Evolutionary conservation across 2,113 vertebrate species (phyloP), one percentile per base, ranked within the genome.

Genomic region (Thinocorus orbignyianus): DNA sequence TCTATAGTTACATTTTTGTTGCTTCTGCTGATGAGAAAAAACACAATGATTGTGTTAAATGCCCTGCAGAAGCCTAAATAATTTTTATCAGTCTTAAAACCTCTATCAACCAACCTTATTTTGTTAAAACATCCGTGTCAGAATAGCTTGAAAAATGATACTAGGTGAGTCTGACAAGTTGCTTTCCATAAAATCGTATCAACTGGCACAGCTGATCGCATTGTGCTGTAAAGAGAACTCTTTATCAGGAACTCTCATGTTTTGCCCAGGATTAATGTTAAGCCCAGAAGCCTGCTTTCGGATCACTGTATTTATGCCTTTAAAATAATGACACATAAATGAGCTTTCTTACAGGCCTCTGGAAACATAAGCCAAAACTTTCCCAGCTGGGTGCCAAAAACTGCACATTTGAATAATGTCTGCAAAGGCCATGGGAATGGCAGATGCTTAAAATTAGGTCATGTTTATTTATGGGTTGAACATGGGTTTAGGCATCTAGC

Each of bases 401-500:
- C 13, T 68, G 25, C 35, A 57, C 61, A 76, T 87, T 92, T 91
- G 31, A 84, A 81, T 87, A 81, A 64, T 74, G 7, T 55, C 79
- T 93, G 35, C 41, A 68, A 85, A 89, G 61, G 57, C 72, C 39
- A 57, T 69, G 86, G 80, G 88, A 95, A 91, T 89, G 70, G 84
- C 44, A 85, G 87, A 82, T 91, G 66, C 84, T 94, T 90, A 65
- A 92, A 92, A 91, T 76, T 41, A 80, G 60, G 84, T 41, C 78
- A 72, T 89, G 73, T 91, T 97, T 96, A 87, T 93, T 94, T 88
- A 91, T 85, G 73, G 48, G n/a, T 70, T 76, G 66, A 87, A 87
- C 86, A 85, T 61, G 73, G 25, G n/a, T 89, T 81, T 91, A 89
- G 78, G n/a, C 89, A 90, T 64, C 84, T 69, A 80, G 26, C 39